These are phyloP conservation scores for Cyanoliseus patagonus DNA, from an alignment of 2,113 vertebrate species.

Conservation along the genomic window DNA sequence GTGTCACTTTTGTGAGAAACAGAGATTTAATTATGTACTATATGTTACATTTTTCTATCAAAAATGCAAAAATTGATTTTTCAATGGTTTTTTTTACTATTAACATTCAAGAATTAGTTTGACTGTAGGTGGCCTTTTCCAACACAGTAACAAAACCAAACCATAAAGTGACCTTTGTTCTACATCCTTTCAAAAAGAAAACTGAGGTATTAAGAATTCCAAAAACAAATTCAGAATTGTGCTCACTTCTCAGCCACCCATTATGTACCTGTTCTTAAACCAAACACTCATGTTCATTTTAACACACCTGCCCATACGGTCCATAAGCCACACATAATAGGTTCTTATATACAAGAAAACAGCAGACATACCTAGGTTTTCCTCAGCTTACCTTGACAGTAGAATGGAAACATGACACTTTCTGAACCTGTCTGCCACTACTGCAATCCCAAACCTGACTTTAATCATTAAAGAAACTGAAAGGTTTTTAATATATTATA, in stretches of 20 bases:
- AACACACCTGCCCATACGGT: not conserved
- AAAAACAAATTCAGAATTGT: not conserved
- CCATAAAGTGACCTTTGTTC: not conserved
- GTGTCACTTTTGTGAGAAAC: not conserved
- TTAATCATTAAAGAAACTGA: constrained; percentile 64
- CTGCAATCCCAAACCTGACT: constrained; percentile 88
- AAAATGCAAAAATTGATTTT: not conserved
- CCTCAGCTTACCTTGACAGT: constrained; percentile 87
- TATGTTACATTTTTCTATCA: not conserved
- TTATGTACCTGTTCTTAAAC: not conserved
- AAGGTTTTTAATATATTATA: not conserved
- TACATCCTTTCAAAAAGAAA: not conserved
- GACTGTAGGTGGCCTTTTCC: not conserved
- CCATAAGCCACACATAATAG: not conserved
- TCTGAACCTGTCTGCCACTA: constrained; percentile 84
- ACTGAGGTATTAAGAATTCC: not conserved
- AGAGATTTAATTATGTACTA: not conserved
- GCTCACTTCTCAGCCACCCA: not conserved
- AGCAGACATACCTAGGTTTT: not conserved
- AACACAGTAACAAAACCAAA: not conserved
- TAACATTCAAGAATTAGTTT: not conserved
- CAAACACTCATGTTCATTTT: not conserved
- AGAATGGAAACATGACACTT: constrained; percentile 88
- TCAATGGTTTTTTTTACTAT: not conserved
- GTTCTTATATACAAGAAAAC: not conserved